Conservation (phyloP, 2,888 invertebrate species). For the Galeopsomyia nigrocyanea region DNA sequence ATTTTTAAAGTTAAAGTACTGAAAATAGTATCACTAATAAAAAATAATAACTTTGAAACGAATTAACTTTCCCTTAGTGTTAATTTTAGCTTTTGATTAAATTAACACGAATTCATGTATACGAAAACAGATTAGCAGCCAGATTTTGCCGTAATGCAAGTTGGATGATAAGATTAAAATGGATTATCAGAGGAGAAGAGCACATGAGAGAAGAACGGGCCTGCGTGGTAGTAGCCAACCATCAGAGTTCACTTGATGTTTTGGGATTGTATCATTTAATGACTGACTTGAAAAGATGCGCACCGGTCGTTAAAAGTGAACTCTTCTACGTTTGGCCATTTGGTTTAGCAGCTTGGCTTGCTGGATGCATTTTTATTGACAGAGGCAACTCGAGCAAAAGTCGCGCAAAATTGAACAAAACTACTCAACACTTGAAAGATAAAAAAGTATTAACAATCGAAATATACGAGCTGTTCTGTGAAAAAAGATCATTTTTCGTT, state of each 20-base stretch:
- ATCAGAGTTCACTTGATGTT: conserved; percentile 92
- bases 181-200: conserved; percentile 83
- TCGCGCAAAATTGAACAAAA: conserved; percentile 79
- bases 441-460: too few relatives aligned
- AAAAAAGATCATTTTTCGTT: too few relatives aligned
- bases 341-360: conserved; percentile 88
- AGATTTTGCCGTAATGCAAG: conserved; percentile 75
- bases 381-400: conserved; percentile 85
- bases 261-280: conserved; percentile 91
- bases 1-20: too few relatives aligned
- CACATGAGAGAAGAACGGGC: conserved; percentile 83
- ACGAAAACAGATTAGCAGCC: too few relatives aligned
- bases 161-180: conserved; percentile 80
- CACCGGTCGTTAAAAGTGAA: conserved; percentile 89
- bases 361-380: conserved; percentile 90
- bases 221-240: conserved; percentile 89
- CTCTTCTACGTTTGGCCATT: conserved; percentile 89
- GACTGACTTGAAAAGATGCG: conserved; percentile 89
- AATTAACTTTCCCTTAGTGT: too few relatives aligned
- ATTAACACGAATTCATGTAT: too few relatives aligned
- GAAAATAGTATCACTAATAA: too few relatives aligned
- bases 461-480: too few relatives aligned
- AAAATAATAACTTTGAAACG: too few relatives aligned
- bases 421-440: conserved; percentile 77
- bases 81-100: too few relatives aligned